Evolutionary conservation across 2,113 vertebrate genomes (phyloP).

Genomic region (Oxygymnocypris stewartii): DNA sequence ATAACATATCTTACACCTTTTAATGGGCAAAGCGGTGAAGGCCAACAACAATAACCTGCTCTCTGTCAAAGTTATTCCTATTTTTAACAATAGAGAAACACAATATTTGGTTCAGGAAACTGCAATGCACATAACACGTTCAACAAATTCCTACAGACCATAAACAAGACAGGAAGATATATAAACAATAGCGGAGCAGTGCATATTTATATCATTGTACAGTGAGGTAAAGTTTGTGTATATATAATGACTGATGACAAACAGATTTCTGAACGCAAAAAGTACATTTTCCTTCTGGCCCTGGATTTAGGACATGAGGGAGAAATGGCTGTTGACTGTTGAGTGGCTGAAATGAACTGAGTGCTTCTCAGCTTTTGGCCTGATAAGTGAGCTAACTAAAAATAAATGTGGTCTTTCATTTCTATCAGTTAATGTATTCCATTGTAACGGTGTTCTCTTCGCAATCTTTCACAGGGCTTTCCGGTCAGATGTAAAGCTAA

Average conservation of each 20-base stretch:
- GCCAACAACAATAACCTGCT: not conserved
- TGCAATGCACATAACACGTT: not conserved
- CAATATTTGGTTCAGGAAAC: not conserved
- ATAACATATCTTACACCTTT: too few species aligned
- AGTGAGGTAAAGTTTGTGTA: conserved; percentile 2
- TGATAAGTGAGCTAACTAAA: not conserved
- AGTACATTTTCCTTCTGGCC: not conserved
- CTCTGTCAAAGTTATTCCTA: not conserved
- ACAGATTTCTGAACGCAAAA: not conserved
- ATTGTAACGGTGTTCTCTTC: not conserved
- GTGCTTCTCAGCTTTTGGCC: too few species aligned
- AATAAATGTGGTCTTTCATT: not conserved
- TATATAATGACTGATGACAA: not conserved
- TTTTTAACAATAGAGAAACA: not conserved
- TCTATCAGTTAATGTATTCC: not conserved
- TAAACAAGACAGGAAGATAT: not conserved
- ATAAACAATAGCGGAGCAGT: not conserved
- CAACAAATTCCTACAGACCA: not conserved
- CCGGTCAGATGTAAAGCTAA: not conserved
- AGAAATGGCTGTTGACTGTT: not conserved
- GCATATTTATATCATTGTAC: not conserved
- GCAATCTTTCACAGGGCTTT: not conserved
- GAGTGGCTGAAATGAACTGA: not conserved
- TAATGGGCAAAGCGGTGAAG: too few species aligned
- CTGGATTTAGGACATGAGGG: not conserved